phyloP scores from a whole-genome alignment of 2,113 vertebrate species.

The Pachycephala philippinensis region DNA sequence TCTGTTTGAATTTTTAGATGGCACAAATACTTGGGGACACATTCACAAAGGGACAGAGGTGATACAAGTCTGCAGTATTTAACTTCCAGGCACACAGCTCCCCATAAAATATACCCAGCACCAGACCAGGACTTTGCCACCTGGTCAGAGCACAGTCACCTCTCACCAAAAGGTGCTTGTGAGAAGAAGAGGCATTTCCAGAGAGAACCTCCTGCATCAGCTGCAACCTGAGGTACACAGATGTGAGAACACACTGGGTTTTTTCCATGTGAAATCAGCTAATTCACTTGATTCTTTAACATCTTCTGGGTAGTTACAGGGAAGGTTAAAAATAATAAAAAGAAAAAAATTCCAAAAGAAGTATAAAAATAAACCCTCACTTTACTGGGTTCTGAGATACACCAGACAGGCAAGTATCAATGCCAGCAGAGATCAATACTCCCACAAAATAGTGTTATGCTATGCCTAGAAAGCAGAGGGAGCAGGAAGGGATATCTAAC shows the following conservation, averaged over 20 bases:
- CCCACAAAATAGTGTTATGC: constrained; percentile 57
- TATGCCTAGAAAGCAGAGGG: constrained; percentile 69
- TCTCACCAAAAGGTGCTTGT: background rate
- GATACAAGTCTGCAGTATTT: background rate
- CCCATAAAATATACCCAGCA: background rate
- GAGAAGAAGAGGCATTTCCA: background rate
- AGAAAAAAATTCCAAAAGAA: background rate
- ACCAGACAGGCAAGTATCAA: constrained; percentile 34
- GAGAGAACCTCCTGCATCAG: background rate
- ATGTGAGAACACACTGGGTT: background rate
- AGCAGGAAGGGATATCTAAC: constrained; percentile 53
- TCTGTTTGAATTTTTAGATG: background rate
- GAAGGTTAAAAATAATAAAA: background rate
- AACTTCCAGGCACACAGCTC: background rate
- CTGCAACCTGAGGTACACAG: background rate
- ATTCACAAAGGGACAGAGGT: background rate
- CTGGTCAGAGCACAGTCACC: background rate
- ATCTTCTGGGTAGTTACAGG: background rate
- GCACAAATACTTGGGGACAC: background rate
- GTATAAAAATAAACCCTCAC: background rate
- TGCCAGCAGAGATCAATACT: constrained; percentile 54
- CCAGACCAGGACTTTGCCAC: background rate
- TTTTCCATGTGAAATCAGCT: background rate
- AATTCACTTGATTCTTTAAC: background rate
- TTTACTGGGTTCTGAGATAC: constrained; percentile 14